phyloP scores from a whole-genome alignment of 2,888 invertebrate species.

The Mesorhabditis spiculigera region DNA sequence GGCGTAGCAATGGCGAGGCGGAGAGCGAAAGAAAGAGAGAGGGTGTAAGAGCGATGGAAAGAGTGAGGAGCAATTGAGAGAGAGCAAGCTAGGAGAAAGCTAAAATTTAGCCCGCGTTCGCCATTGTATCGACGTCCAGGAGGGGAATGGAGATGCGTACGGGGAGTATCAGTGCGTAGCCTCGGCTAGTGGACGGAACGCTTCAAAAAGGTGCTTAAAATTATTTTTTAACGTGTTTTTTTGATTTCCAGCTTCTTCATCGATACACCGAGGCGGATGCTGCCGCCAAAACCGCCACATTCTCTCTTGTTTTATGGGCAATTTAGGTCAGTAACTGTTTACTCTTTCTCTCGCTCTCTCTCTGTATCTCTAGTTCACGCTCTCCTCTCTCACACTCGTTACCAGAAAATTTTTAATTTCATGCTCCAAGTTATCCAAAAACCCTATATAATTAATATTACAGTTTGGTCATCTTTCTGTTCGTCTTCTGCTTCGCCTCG shows the following conservation, averaged over 20 bases:
- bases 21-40: too few species aligned
- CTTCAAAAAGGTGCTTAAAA: too few species aligned
- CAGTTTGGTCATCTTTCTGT: background rate
- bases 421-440: too few species aligned
- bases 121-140: background rate
- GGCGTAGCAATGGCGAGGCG: too few species aligned
- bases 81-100: too few species aligned
- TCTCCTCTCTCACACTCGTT: too few species aligned
- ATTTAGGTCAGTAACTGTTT: background rate
- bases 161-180: slow-evolving; percentile 1
- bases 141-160: background rate
- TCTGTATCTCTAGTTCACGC: too few species aligned
- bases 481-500: background rate
- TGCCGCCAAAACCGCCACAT: background rate
- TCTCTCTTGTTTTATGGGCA: background rate
- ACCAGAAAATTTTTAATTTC: too few species aligned
- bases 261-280: background rate
- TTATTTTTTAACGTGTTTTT: background rate
- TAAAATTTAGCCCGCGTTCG: background rate
- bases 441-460: background rate
- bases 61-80: too few species aligned
- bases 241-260: background rate
- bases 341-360: background rate
- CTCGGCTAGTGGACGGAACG: background rate
- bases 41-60: too few species aligned